phyloP scores from a whole-genome alignment of 2,888 invertebrate genomes.

The Busseola fusca region DNA sequence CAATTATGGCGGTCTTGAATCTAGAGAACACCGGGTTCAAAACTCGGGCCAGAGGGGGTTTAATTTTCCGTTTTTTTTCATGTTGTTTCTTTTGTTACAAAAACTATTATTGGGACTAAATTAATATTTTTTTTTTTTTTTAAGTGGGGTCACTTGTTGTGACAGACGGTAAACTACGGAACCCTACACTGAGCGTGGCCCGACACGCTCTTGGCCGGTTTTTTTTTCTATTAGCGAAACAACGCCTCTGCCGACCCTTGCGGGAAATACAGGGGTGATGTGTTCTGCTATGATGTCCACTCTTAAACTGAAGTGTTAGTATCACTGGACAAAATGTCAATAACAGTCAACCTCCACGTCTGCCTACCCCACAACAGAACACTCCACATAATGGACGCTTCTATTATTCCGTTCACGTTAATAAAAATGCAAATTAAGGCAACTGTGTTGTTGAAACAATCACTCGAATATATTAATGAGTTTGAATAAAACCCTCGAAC shows the following conservation, averaged over 20 bases:
- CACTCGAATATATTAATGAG: conserved; percentile 50
- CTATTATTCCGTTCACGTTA: conserved; percentile 50
- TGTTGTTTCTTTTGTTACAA: no score
- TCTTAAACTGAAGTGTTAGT: conserved; percentile 13
- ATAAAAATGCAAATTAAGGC: conserved; percentile 61
- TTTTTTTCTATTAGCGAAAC: background rate
- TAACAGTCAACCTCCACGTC: conserved; percentile 15
- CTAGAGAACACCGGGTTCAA: no score
- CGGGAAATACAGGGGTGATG: accelerated
- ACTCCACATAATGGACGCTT: conserved; percentile 47
- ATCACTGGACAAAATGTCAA: conserved; percentile 14
- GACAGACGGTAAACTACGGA: no score
- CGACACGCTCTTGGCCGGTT: no score
- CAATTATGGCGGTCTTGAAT: no score
- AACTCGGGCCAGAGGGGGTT: no score
- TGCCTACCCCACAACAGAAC: conserved; percentile 32
- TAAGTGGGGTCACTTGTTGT: no score
- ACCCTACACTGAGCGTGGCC: no score
- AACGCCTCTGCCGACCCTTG: background rate
- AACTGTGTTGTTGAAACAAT: conserved; percentile 57
- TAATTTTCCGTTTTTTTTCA: no score
- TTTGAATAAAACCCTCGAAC: conserved; percentile 16
- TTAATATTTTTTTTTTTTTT: no score
- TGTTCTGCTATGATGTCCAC: background rate
- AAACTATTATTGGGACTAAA: no score